Evolutionary conservation across 2,888 invertebrate species (phyloP).

Genomic region (Branchellion lobata): DNA sequence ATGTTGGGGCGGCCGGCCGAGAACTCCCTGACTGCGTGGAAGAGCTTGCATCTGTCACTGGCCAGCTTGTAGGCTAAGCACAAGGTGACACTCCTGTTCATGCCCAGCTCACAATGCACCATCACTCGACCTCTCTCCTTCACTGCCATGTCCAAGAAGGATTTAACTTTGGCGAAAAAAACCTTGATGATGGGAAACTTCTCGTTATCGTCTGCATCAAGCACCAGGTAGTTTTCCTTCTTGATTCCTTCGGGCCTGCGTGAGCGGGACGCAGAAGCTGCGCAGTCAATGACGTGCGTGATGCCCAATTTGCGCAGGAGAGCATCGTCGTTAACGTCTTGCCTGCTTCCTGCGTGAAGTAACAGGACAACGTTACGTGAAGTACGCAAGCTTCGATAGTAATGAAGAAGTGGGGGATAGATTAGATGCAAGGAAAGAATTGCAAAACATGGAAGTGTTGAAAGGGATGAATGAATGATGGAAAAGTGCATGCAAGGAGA

Average conservation of each 20-base stretch:
- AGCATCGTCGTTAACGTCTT: conserved; percentile 45
- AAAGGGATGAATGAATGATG: too few relatives aligned
- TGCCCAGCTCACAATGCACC: conserved; percentile 52
- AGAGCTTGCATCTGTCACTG: conserved; percentile 44
- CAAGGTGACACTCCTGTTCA: conserved; percentile 52
- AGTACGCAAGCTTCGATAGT: background rate
- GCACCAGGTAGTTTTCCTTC: conserved; percentile 43
- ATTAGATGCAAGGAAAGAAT: too few relatives aligned
- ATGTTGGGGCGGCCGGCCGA: conserved; percentile 49
- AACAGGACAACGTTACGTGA: background rate
- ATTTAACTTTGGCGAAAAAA: conserved; percentile 47
- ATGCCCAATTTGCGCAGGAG: conserved; percentile 46
- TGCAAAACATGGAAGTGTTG: too few relatives aligned
- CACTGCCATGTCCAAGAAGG: conserved; percentile 49
- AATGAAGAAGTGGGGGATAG: background rate
- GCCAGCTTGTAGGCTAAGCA: conserved; percentile 51
- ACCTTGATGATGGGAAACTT: conserved; percentile 47
- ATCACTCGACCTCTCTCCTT: conserved; percentile 47
- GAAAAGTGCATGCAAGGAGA: too few relatives aligned
- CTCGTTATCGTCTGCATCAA: conserved; percentile 49
- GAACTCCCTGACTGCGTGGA: conserved; percentile 46
- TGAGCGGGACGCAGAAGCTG: conserved; percentile 10
- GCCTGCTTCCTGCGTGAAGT: conserved; percentile 45
- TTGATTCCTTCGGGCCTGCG: background rate
- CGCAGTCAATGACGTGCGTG: conserved; percentile 52